Base-by-base conservation (phyloP, 2,113 vertebrate genomes). In the Indicator indicator region DNA sequence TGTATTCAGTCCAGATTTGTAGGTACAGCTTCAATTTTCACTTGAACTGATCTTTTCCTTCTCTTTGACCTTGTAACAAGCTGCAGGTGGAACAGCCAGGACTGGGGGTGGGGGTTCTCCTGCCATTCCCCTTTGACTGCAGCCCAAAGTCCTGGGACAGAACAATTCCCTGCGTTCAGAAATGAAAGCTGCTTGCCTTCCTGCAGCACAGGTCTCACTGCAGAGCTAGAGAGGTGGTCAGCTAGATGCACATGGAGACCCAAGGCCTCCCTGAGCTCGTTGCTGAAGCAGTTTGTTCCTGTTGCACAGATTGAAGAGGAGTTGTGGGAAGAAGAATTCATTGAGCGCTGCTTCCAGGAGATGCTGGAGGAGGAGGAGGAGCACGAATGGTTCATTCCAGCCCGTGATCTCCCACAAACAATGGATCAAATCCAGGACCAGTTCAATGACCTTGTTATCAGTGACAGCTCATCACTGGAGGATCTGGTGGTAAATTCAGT, bases 271-370 rank as follows among this genome's bases (percentile, higher is more conserved):
- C 0, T 3, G 21, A 58, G 10, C 59, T 32, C n/a, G 56, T 74
- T 88, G 83, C 71, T 65, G 28, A 64, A 67, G 52, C 24, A 0
- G 21, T 83, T 90, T 86, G 50, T 85, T 88, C 20, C 69, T 6
- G 0, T 78, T 78, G 54, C 52, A 1, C 83, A 99, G 99, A 99
- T 99, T 64, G 99, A 99, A 96, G 99, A 99, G 97, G 98, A 99
- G 96, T 97, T 99, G 95, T 98, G 98, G 98, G 99, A 99, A 97
- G 99, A 99, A 97, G 99, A 99, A 95, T 99, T 99, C 91, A 99
- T 99, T 17, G 99, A 99, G 96, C 98, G 97, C 68, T 99, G 99
- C 90, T 98, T 99, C 97, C 98, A 99, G 96, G 98, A 99, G 98
- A 99, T 99, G 98, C 95, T 99, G 97, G 99, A 99, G 94, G 99